Evolutionary conservation across 2,113 vertebrate genomes (phyloP).

Genomic region (Sinocyclocheilus maitianheensis): DNA sequence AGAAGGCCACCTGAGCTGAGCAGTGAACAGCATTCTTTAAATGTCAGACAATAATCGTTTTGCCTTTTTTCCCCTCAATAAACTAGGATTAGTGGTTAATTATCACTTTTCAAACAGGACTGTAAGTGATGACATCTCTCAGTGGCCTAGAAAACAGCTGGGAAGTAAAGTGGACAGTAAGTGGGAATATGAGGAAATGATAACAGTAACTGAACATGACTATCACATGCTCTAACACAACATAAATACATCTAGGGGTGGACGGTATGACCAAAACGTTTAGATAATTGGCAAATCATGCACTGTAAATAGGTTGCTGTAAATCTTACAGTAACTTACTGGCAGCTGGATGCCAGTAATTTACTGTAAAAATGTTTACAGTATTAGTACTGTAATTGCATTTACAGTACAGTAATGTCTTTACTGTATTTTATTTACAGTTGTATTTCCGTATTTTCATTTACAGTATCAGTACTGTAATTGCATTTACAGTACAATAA

Average conservation of each 20-base stretch:
- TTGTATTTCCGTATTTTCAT: too few relatives aligned
- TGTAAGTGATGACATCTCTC: not conserved
- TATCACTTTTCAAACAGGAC: constrained; percentile 4
- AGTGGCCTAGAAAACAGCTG: not conserved
- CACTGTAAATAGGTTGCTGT: too few relatives aligned
- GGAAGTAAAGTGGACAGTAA: not conserved
- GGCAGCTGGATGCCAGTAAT: too few relatives aligned
- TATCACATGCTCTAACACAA: not conserved
- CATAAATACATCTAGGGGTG: not conserved
- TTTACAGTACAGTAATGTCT: too few relatives aligned
- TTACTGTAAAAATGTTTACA: too few relatives aligned
- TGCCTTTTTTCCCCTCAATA: not conserved
- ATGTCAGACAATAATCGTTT: constrained; percentile 39
- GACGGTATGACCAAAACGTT: not conserved
- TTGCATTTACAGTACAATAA: too few relatives aligned
- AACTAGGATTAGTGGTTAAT: constrained; percentile 36
- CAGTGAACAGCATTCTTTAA: not conserved
- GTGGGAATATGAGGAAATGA: not conserved
- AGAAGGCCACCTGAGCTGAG: not conserved
- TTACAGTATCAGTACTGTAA: too few relatives aligned
- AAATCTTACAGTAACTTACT: too few relatives aligned
- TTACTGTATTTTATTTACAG: too few relatives aligned
- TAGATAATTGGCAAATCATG: not conserved
- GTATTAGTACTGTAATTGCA: too few relatives aligned
- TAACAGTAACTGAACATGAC: not conserved